A percentile compares a stretch with the other conserved stretches of the same genome.
Evolutionary conservation across 2,113 vertebrate genomes (phyloP).

Genomic region (Tricholaema leucomelas): DNA sequence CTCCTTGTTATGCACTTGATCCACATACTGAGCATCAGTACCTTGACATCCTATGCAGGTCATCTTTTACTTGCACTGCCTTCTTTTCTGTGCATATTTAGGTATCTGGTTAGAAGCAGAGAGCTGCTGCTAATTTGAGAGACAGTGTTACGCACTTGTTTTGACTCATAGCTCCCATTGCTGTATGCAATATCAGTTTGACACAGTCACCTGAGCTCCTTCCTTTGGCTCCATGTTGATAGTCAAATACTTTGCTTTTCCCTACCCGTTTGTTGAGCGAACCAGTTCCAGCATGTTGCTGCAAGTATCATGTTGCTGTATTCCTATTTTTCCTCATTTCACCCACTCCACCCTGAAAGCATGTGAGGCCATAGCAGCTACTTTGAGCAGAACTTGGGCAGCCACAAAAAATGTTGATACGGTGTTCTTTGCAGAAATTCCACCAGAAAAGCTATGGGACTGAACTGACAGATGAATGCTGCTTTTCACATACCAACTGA

Average conservation of each 20-base stretch:
- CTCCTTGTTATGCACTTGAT: neutral
- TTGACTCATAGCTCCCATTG: neutral
- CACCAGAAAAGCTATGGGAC: neutral
- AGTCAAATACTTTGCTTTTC: neutral
- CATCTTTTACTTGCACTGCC: neutral
- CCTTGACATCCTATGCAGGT: neutral
- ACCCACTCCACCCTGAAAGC: neutral
- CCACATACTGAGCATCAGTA: neutral
- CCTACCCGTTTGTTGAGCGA: neutral
- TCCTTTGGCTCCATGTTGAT: neutral
- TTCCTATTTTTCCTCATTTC: neutral
- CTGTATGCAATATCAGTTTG: neutral
- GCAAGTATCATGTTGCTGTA: neutral
- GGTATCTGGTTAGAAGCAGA: neutral
- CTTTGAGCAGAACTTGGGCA: neutral
- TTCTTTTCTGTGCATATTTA: neutral
- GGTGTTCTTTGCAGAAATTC: neutral
- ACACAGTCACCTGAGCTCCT: fast-evolving
- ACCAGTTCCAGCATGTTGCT: neutral
- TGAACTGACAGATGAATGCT: neutral
- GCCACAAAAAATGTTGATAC: neutral
- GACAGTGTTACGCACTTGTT: neutral
- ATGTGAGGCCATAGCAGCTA: neutral
- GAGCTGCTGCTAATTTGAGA: neutral
- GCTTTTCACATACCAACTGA: neutral